Evolutionary conservation across 2,797 vertebrate genomes (phyloP).

Genomic region (Aplochiton taeniatus): DNA sequence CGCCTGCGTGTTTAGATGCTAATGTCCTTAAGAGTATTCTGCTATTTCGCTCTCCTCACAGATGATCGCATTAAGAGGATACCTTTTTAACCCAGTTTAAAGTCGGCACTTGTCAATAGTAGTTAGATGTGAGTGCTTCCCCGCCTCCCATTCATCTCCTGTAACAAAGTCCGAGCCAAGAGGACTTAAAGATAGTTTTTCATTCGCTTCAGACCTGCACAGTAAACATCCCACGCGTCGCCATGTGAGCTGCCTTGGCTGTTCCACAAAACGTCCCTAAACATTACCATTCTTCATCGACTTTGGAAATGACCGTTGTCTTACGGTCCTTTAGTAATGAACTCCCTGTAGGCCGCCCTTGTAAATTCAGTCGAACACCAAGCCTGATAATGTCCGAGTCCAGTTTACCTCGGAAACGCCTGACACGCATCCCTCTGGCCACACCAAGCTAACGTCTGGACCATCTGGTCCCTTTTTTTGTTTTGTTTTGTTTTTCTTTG

Average conservation of each 20-base stretch:
- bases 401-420: too few species aligned
- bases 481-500: too few species aligned
- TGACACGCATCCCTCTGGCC: too few species aligned
- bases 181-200: slow-evolving; percentile 63
- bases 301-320: too few species aligned
- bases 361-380: too few species aligned
- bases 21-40: neutral
- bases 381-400: too few species aligned
- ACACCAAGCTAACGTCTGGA: too few species aligned
- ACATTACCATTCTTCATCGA: too few species aligned
- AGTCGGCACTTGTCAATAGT: slow-evolving; percentile 5
- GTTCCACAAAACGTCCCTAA: too few species aligned
- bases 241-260: neutral
- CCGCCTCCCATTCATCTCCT: neutral
- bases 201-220: neutral
- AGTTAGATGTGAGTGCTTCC: neutral
- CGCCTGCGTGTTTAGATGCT: neutral
- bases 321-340: too few species aligned
- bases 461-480: too few species aligned
- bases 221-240: neutral
- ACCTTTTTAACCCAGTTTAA: slow-evolving; percentile 19
- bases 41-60: slow-evolving; percentile 18
- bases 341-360: too few species aligned
- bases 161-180: neutral
- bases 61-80: slow-evolving; percentile 24